A percentile compares a stretch with the other conserved stretches of the same genome.
phyloP scores from a whole-genome alignment of 2,113 vertebrate species.

The Aldabrachelys gigantea region DNA sequence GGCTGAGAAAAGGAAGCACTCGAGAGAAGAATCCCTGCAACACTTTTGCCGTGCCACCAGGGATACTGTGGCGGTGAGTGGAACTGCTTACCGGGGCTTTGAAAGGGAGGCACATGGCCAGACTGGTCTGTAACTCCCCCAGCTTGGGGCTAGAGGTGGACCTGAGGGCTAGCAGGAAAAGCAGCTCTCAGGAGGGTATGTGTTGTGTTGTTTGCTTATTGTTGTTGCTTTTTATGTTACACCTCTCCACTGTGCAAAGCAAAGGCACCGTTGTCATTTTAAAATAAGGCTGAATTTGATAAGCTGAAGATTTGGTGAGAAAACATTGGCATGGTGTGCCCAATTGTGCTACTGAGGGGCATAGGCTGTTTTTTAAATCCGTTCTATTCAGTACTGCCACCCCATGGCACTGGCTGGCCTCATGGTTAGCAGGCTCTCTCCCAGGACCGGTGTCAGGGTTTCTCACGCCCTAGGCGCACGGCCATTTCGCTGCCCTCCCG shows the following conservation, averaged over 20 bases:
- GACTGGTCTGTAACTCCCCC: not conserved
- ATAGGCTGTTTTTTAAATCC: not conserved
- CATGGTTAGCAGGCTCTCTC: not conserved
- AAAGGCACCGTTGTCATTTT: not conserved
- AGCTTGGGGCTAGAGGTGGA: not conserved
- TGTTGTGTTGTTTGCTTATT: not conserved
- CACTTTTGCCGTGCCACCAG: not conserved
- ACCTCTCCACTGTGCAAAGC: not conserved
- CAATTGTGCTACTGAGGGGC: not conserved
- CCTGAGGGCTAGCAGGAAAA: not conserved
- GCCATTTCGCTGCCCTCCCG: too few relatives aligned
- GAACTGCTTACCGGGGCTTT: not conserved
- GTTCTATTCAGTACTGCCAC: not conserved
- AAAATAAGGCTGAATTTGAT: not conserved
- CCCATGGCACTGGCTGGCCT: not conserved
- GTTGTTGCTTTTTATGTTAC: not conserved
- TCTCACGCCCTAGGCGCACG: too few relatives aligned
- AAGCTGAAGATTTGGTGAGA: not conserved
- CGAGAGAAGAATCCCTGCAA: not conserved
- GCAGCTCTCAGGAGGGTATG: not conserved
- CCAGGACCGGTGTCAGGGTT: too few relatives aligned
- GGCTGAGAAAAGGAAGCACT: not conserved
- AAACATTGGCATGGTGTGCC: not conserved
- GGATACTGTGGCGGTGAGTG: not conserved
- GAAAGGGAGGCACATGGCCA: not conserved